These are phyloP conservation scores for Hyposmocoma kahamanoa DNA, from an alignment of 1,140 invertebrate species.

Conservation along the genomic window DNA sequence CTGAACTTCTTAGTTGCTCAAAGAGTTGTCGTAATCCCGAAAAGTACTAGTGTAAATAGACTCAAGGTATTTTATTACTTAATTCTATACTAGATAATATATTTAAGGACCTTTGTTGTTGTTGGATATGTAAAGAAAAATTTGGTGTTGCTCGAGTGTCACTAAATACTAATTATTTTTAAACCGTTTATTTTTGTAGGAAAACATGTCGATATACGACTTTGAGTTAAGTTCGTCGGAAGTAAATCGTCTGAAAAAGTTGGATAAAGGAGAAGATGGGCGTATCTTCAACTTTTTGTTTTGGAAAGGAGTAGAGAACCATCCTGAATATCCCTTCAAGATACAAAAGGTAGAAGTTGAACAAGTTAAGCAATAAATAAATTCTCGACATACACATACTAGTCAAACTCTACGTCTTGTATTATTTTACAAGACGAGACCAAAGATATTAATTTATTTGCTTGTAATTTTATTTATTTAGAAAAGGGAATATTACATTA, in stretches of 20 bases:
- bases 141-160: slow-evolving; percentile 81
- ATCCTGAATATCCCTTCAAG: slow-evolving; percentile 78
- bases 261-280: slow-evolving; percentile 80
- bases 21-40: slow-evolving; percentile 86
- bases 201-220: slow-evolving; percentile 78
- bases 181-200: slow-evolving; percentile 34
- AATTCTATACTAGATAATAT: too few relatives aligned
- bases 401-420: slow-evolving; percentile 20
- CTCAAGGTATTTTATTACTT: slow-evolving; percentile 70
- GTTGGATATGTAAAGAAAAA: too few relatives aligned
- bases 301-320: slow-evolving; percentile 75
- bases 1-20: slow-evolving; percentile 84
- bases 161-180: slow-evolving; percentile 76
- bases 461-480: too few relatives aligned
- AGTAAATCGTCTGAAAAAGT: slow-evolving; percentile 67
- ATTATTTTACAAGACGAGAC: too few relatives aligned
- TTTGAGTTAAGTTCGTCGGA: slow-evolving; percentile 75
- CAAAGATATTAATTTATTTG: too few relatives aligned
- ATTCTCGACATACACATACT: slow-evolving; percentile 15
- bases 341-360: slow-evolving; percentile 8
- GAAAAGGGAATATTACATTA: slow-evolving; percentile 1
- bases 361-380: too few relatives aligned
- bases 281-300: slow-evolving; percentile 79
- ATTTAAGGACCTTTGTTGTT: too few relatives aligned
- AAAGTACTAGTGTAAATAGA: slow-evolving; percentile 83